These are phyloP conservation scores for Temnothorax unifasciatus DNA, from an alignment of 2,888 invertebrate genomes.

Conservation along the genomic window DNA sequence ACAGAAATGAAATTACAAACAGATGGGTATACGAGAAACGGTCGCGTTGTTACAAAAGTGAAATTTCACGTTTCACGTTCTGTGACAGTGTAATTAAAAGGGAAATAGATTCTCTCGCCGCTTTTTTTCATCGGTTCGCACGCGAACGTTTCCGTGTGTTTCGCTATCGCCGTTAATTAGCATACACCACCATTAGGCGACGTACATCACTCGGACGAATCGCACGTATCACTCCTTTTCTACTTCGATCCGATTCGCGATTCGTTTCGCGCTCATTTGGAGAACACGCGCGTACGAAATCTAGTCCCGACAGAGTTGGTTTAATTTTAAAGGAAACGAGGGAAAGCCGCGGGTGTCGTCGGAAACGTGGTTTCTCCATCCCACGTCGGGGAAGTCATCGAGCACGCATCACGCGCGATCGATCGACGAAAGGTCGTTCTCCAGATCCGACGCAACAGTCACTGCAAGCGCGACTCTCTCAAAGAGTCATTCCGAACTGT, in stretches of 20 bases:
- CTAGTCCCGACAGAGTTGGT: not conserved
- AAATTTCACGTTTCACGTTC: slow-evolving; percentile 9
- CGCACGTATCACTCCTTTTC: slow-evolving; percentile 9
- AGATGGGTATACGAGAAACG: not conserved
- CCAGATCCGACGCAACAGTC: slow-evolving; percentile 15
- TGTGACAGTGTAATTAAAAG: slow-evolving; percentile 26
- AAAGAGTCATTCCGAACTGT: not conserved
- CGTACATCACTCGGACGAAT: not conserved
- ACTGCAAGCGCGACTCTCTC: not conserved
- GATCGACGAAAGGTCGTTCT: slow-evolving; percentile 20
- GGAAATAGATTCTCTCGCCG: not conserved
- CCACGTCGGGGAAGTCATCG: slow-evolving; percentile 15
- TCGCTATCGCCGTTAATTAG: slow-evolving; percentile 41
- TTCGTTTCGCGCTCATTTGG: slow-evolving; percentile 1
- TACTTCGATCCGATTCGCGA: not conserved
- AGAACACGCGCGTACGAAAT: not conserved
- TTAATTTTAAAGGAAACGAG: too few relatives aligned
- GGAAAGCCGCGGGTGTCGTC: not conserved
- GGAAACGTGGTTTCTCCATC: not conserved
- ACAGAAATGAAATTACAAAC: not conserved
- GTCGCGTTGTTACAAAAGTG: not conserved
- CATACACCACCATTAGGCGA: slow-evolving; percentile 35
- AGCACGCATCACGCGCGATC: slow-evolving; percentile 13
- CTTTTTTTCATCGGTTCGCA: slow-evolving; percentile 33
- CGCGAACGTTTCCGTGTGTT: slow-evolving; percentile 43